Percentiles rank a stretch among this genome's conserved stretches.
Evolutionary conservation across 2,797 vertebrate genomes (phyloP).

Genomic region (Iguana delicatissima): DNA sequence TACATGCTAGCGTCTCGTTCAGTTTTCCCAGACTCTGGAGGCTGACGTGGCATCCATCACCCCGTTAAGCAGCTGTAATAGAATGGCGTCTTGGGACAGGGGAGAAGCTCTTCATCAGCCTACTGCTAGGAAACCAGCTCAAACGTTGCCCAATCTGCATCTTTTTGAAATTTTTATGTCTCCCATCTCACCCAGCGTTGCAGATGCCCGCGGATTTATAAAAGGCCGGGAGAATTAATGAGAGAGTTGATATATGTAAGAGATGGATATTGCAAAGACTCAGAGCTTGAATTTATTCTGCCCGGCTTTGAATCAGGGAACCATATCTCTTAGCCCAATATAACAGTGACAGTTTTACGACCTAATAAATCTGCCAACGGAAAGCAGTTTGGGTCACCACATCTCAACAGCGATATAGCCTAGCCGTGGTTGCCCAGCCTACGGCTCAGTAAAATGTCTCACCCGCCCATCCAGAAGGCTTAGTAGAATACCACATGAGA

Average conservation of each 20-base stretch:
- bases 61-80: not conserved
- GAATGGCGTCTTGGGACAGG: not conserved
- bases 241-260: not conserved
- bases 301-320: not conserved
- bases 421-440: not conserved
- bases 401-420: not conserved
- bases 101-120: not conserved
- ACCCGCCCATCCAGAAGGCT: not conserved
- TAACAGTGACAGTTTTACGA: not conserved
- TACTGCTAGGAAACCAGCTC: constrained; percentile 14
- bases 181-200: not conserved
- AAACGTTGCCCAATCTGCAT: not conserved
- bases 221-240: not conserved
- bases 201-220: not conserved
- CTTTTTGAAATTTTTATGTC: not conserved
- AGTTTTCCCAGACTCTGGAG: constrained; percentile 33
- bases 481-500: not conserved
- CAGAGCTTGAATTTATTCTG: rapidly evolving
- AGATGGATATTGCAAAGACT: not conserved
- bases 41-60: constrained; percentile 39
- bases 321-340: not conserved
- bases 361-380: not conserved
- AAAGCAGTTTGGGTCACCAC: not conserved
- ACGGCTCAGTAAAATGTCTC: not conserved
- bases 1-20: constrained; percentile 37